Conservation (phyloP, 2,888 invertebrate species). For the Sturmia bella region DNA sequence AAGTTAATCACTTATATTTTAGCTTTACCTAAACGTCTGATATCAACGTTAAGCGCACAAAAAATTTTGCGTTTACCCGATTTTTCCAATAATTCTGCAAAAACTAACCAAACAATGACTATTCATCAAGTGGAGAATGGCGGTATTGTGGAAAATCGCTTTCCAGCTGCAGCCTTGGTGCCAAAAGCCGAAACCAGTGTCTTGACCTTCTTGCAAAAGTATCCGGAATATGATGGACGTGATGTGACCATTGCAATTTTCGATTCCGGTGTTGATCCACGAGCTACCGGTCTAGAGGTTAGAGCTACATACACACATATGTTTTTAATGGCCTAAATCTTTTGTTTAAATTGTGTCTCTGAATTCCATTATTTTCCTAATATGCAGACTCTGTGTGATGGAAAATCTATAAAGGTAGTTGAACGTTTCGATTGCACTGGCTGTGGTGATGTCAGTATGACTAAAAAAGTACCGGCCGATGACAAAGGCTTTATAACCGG, state of each 20-base stretch:
- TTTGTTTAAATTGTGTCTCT: conserved; percentile 23
- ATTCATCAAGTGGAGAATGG: conserved; percentile 58
- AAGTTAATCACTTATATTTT: conserved; percentile 33
- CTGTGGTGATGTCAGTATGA: conserved; percentile 97
- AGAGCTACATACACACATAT: conserved; percentile 46
- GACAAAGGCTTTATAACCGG: conserved; percentile 91
- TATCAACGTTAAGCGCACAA: conserved; percentile 23
- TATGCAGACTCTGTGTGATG: conserved; percentile 90
- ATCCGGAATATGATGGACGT: conserved; percentile 95
- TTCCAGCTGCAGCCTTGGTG: conserved; percentile 92
- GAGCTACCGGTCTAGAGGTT: conserved; percentile 96
- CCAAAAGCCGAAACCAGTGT: conserved; percentile 98
- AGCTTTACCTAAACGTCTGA: conserved; percentile 15
- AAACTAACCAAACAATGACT: conserved; percentile 43
- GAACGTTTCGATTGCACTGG: conserved; percentile 98
- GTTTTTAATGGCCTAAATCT: neutral
- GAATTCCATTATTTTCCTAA: conserved; percentile 8
- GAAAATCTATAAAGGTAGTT: conserved; percentile 92
- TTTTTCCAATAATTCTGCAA: conserved; percentile 31
- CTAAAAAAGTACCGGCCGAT: conserved; percentile 86
- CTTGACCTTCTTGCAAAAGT: conserved; percentile 91
- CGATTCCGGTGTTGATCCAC: conserved; percentile 99
- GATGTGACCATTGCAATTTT: conserved; percentile 96
- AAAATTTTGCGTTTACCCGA: conserved; percentile 45
- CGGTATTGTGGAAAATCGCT: conserved; percentile 84